A percentile compares a stretch with the other conserved stretches of the same genome.
These are phyloP conservation scores for Phalacrocorax carbo DNA, from an alignment of 2,113 vertebrate species.

Conservation along the genomic window DNA sequence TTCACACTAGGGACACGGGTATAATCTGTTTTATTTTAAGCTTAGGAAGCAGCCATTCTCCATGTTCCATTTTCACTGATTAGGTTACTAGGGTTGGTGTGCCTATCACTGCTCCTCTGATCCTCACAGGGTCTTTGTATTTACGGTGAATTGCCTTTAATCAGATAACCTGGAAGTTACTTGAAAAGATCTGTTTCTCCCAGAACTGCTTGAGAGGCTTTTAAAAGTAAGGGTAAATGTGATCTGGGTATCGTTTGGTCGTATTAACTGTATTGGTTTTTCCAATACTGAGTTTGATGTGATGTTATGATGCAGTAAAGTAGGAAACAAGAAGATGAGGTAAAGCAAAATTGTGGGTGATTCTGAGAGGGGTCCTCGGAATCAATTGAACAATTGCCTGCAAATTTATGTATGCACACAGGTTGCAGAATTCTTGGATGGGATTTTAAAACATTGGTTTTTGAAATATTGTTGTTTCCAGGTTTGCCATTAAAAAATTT, in stretches of 20 bases:
- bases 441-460: not conserved
- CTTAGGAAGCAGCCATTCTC: not conserved
- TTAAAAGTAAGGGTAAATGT: not conserved
- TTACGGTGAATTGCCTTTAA: not conserved
- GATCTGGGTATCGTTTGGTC: not conserved
- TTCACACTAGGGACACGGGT: not conserved
- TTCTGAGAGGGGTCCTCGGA: not conserved
- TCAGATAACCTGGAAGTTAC: not conserved
- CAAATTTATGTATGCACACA: not conserved
- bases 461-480: not conserved
- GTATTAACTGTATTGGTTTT: not conserved
- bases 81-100: not conserved
- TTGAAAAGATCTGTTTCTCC: not conserved
- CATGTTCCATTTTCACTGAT: not conserved
- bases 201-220: not conserved
- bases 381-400: not conserved
- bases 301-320: not conserved
- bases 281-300: not conserved
- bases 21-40: not conserved
- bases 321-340: not conserved
- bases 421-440: not conserved
- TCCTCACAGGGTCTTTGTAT: not conserved
- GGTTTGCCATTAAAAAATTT: not conserved
- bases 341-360: not conserved
- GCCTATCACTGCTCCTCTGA: not conserved